phyloP scores from a whole-genome alignment of 2,113 vertebrate genomes.

The Pandion haliaetus region DNA sequence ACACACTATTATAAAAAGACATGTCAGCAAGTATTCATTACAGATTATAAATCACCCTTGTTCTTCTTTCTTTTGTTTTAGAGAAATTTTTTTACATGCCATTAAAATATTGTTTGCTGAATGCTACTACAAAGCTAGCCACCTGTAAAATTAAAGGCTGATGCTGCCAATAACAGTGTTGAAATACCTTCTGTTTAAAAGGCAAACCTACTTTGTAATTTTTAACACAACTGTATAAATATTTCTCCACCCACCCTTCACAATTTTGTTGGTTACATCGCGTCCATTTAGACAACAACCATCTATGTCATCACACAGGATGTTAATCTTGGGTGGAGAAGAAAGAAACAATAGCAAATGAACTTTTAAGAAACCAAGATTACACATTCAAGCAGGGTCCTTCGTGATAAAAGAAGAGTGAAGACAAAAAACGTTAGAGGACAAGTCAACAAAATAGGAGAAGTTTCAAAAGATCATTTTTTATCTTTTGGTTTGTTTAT shows the following conservation, averaged over 20 bases:
- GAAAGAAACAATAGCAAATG: constrained; percentile 55
- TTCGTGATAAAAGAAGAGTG: constrained; percentile 28
- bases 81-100: constrained; percentile 50
- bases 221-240: constrained; percentile 60
- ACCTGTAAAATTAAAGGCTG: constrained; percentile 67
- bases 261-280: constrained; percentile 34
- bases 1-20: neutral
- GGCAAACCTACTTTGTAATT: constrained; percentile 47
- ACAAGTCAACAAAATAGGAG: neutral
- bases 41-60: constrained; percentile 15
- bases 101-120: constrained; percentile 69
- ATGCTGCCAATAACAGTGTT: constrained; percentile 30
- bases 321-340: constrained; percentile 60
- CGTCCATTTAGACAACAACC: constrained; percentile 62
- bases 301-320: constrained; percentile 61
- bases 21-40: constrained; percentile 36
- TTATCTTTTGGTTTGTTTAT: constrained; percentile 20
- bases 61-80: constrained; percentile 40
- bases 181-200: constrained; percentile 59
- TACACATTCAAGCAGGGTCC: neutral
- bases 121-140: constrained; percentile 55
- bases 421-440: constrained; percentile 30
- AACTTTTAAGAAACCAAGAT: constrained; percentile 50
- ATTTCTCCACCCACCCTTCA: constrained; percentile 52
- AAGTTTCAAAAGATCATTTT: constrained; percentile 40